Evolutionary conservation across 2,888 invertebrate genomes (phyloP), one percentile per base, ranked within the genome.

Genomic region (Timema podura): DNA sequence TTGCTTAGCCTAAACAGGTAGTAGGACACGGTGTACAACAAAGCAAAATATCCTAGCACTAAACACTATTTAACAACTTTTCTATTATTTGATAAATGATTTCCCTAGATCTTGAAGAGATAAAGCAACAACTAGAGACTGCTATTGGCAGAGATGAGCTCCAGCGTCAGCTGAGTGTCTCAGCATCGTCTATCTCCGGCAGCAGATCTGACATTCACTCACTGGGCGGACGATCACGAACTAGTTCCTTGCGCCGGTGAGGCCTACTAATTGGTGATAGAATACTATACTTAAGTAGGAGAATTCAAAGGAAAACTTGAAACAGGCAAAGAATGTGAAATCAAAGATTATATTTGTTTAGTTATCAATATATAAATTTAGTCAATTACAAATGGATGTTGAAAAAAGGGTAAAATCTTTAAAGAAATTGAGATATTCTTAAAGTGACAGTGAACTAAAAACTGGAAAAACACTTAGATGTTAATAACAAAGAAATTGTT

Each of bases 51-150:
- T 30, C 30, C 30, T 30, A 30, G 30, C 3, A 30, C 30, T 51
- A 51, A n/a, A 51, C 30, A 30, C 30, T 30, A 30, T 30, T 30
- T 30, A 30, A 30, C 30, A 30, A 30, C 30, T 30, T 30, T 30
- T 30, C 30, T 15, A n/a, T 13, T n/a, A 49, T 64, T 68, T 59
- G 59, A 54, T 68, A 15, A 16, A 51, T 54, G 73, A 70, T 73
- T 45, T 74, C 77, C 77, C 77, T 77, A 82, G 89, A 88, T 76
- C 80, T 90, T 72, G 85, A 87, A 70, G 91, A 90, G 79, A 86
- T 94, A 71, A 91, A 92, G 79, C 89, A 89, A 76, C 91, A 91
- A 74, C 81, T 94, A 66, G 90, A 90, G 78, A 86, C 83, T 61
- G 88, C 88, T 74, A 82, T 89, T 9, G 88, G 88, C 9, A 83